A percentile compares a stretch with the other conserved stretches of the same genome.
These are phyloP conservation scores for Molossus alvarezi DNA, from an alignment of 2,797 vertebrate species.

Conservation along the genomic window DNA sequence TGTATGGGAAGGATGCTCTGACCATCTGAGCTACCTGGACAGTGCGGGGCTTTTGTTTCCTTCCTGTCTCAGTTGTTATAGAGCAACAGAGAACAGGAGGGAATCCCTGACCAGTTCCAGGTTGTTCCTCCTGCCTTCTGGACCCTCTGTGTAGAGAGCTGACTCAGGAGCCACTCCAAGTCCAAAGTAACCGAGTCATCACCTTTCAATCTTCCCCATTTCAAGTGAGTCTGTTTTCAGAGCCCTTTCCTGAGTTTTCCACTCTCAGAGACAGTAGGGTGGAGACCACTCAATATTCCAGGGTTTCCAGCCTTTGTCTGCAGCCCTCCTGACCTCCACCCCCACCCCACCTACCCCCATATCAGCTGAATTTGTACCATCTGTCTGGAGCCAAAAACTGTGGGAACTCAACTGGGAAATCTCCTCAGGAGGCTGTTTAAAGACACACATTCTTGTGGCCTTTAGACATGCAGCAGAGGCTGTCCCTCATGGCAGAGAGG, in stretches of 20 bases:
- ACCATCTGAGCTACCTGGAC: too few relatives aligned
- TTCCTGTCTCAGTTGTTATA: not conserved
- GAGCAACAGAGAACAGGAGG: not conserved
- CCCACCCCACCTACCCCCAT: accelerated
- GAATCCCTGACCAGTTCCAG: accelerated
- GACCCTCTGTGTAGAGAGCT: too few relatives aligned
- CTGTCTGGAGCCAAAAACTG: too few relatives aligned
- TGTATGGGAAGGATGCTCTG: too few relatives aligned
- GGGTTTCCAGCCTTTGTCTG: not conserved
- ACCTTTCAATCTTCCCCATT: not conserved
- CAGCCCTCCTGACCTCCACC: not conserved
- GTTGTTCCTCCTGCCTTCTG: not conserved
- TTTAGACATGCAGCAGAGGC: not conserved
- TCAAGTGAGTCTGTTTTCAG: not conserved
- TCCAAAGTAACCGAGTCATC: not conserved
- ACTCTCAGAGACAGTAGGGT: not conserved
- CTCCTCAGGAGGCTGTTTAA: accelerated
- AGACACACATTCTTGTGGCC: not conserved
- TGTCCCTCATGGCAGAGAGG: accelerated
- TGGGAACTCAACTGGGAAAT: not conserved
- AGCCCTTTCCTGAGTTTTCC: not conserved
- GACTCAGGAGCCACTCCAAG: too few relatives aligned
- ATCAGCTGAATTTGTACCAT: accelerated
- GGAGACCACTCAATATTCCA: not conserved
- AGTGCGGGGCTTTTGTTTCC: not conserved